Conservation (phyloP, 2,888 invertebrate species). For the Micoletzkya japonica region DNA sequence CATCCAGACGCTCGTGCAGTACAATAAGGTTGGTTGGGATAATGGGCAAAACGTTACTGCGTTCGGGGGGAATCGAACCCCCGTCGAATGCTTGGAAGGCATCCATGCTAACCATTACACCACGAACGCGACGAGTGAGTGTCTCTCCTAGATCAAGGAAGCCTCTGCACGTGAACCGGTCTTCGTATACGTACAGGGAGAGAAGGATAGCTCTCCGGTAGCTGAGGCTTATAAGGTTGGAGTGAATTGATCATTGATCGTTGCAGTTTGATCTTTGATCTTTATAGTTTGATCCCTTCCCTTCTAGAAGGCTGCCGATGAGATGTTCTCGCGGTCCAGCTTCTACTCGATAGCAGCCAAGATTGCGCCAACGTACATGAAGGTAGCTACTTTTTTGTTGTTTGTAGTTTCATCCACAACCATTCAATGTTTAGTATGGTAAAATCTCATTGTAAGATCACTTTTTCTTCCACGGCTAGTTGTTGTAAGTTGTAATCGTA, state of each 20-base stretch:
- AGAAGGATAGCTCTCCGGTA: not conserved
- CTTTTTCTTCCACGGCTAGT: not conserved
- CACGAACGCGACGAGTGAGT: not conserved
- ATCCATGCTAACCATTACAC: not conserved
- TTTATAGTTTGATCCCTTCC: too few relatives aligned
- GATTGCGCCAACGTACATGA: slow-evolving; percentile 6
- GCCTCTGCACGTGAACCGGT: slow-evolving; percentile 12
- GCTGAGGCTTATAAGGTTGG: not conserved
- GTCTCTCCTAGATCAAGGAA: slow-evolving; percentile 29
- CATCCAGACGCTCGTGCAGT: slow-evolving; percentile 32
- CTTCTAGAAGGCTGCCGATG: slow-evolving; percentile 1
- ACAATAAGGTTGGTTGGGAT: slow-evolving; percentile 38
- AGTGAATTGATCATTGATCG: too few relatives aligned
- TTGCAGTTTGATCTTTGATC: too few relatives aligned
- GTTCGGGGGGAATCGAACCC: slow-evolving; percentile 43
- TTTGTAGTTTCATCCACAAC: too few relatives aligned
- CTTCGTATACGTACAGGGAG: slow-evolving; percentile 1
- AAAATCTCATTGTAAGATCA: too few relatives aligned
- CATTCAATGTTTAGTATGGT: too few relatives aligned
- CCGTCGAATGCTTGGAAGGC: slow-evolving; percentile 39
- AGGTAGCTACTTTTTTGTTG: slow-evolving; percentile 11
- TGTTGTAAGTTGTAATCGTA: too few relatives aligned
- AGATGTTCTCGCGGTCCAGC: not conserved
- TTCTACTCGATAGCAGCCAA: slow-evolving; percentile 20
- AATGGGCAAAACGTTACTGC: too few relatives aligned